Conservation (phyloP, 2,888 invertebrate genomes). For the Agonopterix heracliana region DNA sequence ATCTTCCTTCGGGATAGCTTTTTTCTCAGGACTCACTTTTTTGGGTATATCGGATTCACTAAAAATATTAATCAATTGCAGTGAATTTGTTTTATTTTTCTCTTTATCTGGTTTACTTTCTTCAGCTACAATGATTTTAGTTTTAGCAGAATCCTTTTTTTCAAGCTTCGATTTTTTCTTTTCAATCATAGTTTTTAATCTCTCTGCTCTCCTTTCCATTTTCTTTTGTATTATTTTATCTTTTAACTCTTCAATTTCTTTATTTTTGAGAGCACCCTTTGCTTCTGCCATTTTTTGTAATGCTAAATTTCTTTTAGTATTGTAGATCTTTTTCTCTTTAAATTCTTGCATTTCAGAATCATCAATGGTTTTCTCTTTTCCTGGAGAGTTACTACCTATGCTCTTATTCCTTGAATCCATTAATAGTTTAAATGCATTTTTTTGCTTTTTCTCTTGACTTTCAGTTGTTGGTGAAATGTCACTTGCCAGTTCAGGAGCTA, state of each 20-base stretch:
- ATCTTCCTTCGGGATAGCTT: conserved; percentile 43
- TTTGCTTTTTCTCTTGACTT: conserved; percentile 42
- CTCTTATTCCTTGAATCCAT: conserved; percentile 81
- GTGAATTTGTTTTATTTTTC: conserved; percentile 12
- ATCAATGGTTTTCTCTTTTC: conserved; percentile 59
- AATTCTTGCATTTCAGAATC: conserved; percentile 34
- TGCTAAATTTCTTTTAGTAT: conserved; percentile 66
- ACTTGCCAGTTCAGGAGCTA: conserved; percentile 1
- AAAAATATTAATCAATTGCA: conserved; percentile 46
- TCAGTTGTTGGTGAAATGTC: neutral
- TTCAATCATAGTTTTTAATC: conserved; percentile 66
- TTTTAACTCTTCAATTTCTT: conserved; percentile 73
- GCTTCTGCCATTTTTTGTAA: conserved; percentile 79
- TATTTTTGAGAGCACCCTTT: conserved; percentile 77
- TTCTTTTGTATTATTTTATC: conserved; percentile 74
- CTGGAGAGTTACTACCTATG: conserved; percentile 79
- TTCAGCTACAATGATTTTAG: conserved; percentile 9
- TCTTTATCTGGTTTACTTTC: conserved; percentile 8
- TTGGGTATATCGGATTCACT: conserved; percentile 22
- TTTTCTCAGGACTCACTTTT: conserved; percentile 21
- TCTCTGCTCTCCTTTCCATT: conserved; percentile 78
- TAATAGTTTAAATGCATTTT: conserved; percentile 79
- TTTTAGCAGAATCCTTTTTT: neutral
- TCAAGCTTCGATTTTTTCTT: conserved; percentile 32
- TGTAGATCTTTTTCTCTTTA: conserved; percentile 40